These are phyloP conservation scores for Actinia equina DNA, from an alignment of 64 coral and sea anemone species.

Conservation along the genomic window DNA sequence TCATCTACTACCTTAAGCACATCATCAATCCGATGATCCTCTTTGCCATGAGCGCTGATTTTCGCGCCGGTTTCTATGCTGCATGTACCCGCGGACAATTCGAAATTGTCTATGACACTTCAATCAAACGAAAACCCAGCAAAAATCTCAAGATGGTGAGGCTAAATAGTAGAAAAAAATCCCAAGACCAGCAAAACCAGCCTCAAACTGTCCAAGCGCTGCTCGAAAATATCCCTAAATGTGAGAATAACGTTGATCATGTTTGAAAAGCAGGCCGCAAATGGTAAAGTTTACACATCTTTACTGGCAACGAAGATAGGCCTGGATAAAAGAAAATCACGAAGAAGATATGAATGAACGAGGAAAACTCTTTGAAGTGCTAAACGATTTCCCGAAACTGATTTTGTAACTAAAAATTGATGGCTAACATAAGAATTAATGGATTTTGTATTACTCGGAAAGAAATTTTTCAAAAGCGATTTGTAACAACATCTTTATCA, in stretches of 20 bases:
- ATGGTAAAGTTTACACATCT: neutral
- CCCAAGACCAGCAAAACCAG: conserved; percentile 14
- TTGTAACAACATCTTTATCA: no score
- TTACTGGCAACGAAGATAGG: no score
- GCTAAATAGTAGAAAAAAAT: neutral
- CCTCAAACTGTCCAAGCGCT: conserved; percentile 1
- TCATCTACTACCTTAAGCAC: conserved; percentile 82
- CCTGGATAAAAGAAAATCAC: neutral
- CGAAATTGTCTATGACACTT: neutral
- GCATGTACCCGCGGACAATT: neutral
- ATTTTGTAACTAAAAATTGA: neutral
- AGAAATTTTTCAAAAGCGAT: no score
- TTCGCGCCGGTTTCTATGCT: conserved; percentile 42
- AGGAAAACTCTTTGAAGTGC: neutral
- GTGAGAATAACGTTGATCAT: neutral
- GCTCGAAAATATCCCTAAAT: conserved; percentile 9
- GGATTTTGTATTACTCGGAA: no score
- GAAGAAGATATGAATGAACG: neutral
- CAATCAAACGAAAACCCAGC: neutral
- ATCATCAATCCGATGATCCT: conserved; percentile 72
- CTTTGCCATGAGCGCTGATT: conserved; percentile 79
- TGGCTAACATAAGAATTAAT: neutral
- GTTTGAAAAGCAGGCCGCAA: neutral
- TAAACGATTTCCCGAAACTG: neutral
- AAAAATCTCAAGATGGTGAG: neutral